Evolutionary conservation across 2,113 vertebrate genomes (phyloP).

Genomic region (Oncorhynchus mykiss): DNA sequence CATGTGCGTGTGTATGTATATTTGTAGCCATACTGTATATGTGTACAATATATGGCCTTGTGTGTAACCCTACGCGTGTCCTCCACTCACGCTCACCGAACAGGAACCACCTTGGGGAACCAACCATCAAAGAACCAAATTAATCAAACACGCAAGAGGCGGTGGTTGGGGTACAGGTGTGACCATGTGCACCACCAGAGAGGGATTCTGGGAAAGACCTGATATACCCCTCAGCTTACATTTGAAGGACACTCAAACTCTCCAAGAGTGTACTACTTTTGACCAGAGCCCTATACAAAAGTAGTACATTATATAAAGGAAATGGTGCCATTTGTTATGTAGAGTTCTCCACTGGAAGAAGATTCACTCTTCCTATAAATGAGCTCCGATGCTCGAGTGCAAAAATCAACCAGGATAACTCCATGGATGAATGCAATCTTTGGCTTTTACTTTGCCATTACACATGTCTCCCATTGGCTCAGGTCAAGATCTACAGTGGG

Average conservation of each 20-base stretch:
- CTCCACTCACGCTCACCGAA: constrained; percentile 14
- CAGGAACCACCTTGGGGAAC: constrained; percentile 26
- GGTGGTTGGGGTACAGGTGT: constrained; percentile 9
- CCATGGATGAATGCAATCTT: constrained; percentile 21
- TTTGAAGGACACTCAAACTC: not conserved
- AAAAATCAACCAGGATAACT: constrained; percentile 33
- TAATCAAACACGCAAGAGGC: constrained; percentile 39
- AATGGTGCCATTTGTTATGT: not conserved
- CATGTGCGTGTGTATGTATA: not conserved
- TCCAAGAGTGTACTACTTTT: not conserved
- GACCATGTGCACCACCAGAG: constrained; percentile 20
- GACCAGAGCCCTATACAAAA: too few relatives aligned
- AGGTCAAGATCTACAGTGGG: constrained; percentile 37
- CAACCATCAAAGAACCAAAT: constrained; percentile 44
- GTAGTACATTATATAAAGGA: too few relatives aligned
- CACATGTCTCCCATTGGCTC: constrained; percentile 13
- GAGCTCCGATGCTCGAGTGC: constrained; percentile 14
- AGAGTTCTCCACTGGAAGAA: not conserved
- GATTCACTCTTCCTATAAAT: constrained; percentile 37
- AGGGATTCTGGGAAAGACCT: not conserved
- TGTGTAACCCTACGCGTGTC: not conserved
- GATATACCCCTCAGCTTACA: not conserved
- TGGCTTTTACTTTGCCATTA: constrained; percentile 28
- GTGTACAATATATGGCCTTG: not conserved
- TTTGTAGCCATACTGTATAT: not conserved